A percentile compares a stretch with the other conserved stretches of the same genome.
phyloP scores from a whole-genome alignment of 2,797 vertebrate species.

The Acrocephalus scirpaceus region DNA sequence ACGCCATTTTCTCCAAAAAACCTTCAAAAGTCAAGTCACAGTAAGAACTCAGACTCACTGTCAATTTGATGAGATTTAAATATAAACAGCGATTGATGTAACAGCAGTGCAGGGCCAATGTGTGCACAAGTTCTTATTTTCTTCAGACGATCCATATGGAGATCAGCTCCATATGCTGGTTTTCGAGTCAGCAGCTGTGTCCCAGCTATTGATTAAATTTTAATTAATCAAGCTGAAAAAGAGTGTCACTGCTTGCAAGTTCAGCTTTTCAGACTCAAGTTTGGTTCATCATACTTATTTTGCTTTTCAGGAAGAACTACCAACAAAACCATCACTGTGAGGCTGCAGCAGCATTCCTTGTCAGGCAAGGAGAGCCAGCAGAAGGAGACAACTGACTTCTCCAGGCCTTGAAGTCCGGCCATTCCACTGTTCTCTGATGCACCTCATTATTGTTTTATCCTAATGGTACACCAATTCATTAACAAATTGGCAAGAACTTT shows the following conservation, averaged over 20 bases:
- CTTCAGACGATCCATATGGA: background rate
- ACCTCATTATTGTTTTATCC: background rate
- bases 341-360: background rate
- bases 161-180: constrained; percentile 33
- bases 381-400: background rate
- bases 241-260: background rate
- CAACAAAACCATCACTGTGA: background rate
- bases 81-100: background rate
- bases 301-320: background rate
- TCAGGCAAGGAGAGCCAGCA: background rate
- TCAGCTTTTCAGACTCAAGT: background rate
- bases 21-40: background rate
- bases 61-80: constrained; percentile 6
- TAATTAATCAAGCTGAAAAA: constrained; percentile 23
- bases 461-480: background rate
- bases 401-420: background rate
- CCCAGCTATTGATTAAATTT: constrained; percentile 15
- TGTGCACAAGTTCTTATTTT: background rate
- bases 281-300: background rate
- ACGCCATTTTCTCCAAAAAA: background rate
- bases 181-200: constrained; percentile 35
- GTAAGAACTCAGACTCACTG: background rate
- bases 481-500: background rate
- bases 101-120: background rate
- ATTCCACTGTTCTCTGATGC: background rate